A percentile compares a stretch with the other conserved stretches of the same genome.
Evolutionary conservation across 2,797 vertebrate species (phyloP).

Genomic region (Oreonectes daqikongensis): DNA sequence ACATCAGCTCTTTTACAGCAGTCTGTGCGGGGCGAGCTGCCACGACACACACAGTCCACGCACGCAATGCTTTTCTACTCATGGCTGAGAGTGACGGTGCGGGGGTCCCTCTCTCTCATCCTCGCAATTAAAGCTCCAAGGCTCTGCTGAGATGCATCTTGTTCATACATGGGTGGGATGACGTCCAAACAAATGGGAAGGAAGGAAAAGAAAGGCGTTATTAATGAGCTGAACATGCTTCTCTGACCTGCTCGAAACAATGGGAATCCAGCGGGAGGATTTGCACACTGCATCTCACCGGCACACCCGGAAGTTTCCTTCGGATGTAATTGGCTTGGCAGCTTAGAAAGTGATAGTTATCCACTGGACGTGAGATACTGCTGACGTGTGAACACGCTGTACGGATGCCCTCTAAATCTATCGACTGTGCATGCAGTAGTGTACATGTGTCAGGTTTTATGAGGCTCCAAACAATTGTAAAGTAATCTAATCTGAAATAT

Average conservation of each 20-base stretch:
- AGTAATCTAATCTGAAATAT: too few species aligned
- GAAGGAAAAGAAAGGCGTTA: slow-evolving; percentile 57
- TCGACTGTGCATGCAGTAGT: neutral
- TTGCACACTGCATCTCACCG: slow-evolving; percentile 39
- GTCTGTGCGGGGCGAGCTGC: slow-evolving; percentile 43
- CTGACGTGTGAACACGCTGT: slow-evolving; percentile 47
- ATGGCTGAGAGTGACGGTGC: slow-evolving; percentile 55
- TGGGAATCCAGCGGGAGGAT: slow-evolving; percentile 48
- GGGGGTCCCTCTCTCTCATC: slow-evolving; percentile 45
- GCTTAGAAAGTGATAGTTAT: slow-evolving; percentile 53
- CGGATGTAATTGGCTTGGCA: slow-evolving; percentile 60
- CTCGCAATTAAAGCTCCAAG: slow-evolving; percentile 58
- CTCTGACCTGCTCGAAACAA: slow-evolving; percentile 61
- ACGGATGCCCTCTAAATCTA: slow-evolving; percentile 36
- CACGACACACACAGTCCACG: slow-evolving; percentile 7
- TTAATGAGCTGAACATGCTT: slow-evolving; percentile 62
- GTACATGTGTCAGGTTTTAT: neutral
- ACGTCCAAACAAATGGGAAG: slow-evolving; percentile 57
- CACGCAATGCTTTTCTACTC: slow-evolving; percentile 66
- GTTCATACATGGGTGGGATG: slow-evolving; percentile 54
- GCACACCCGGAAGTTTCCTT: slow-evolving; percentile 49
- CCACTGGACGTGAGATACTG: slow-evolving; percentile 54
- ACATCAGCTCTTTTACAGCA: slow-evolving; percentile 68
- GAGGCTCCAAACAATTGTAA: neutral
- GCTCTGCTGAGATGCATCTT: slow-evolving; percentile 57